phyloP scores from a whole-genome alignment of 2,113 vertebrate genomes.

The Capreolus pygargus region DNA sequence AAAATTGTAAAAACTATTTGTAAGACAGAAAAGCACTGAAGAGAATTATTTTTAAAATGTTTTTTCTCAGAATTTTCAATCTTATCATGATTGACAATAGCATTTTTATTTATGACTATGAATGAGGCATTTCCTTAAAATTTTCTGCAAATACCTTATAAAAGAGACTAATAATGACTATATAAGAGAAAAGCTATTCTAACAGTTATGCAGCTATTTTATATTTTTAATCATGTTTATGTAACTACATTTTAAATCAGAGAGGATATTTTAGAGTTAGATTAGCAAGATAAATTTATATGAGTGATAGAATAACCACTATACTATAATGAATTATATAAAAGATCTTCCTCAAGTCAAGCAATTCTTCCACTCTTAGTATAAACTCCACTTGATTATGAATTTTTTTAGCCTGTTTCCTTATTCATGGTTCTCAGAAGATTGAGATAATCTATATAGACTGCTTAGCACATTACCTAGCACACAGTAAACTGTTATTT shows the following conservation, averaged over 20 bases:
- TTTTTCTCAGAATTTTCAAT: neutral
- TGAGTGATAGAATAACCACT: neutral
- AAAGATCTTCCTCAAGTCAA: neutral
- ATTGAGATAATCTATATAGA: neutral
- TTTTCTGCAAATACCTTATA: constrained; percentile 20
- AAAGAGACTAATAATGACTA: neutral
- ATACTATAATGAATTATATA: neutral
- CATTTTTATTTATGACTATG: neutral
- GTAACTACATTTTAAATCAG: neutral
- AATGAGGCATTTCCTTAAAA: neutral
- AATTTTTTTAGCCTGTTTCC: neutral
- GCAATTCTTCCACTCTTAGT: neutral
- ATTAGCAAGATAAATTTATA: neutral
- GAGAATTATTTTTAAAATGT: neutral
- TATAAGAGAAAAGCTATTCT: neutral
- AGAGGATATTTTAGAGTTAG: neutral
- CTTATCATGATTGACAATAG: neutral
- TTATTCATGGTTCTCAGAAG: neutral
- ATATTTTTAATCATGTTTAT: constrained; percentile 4
- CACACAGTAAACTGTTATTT: neutral
- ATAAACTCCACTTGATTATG: neutral
- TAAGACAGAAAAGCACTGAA: constrained; percentile 6
- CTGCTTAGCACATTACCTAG: neutral
- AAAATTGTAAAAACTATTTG: neutral
- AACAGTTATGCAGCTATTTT: neutral